Conservation (phyloP, 1,140 invertebrate species). For the Caenorhabditis brenneri region DNA sequence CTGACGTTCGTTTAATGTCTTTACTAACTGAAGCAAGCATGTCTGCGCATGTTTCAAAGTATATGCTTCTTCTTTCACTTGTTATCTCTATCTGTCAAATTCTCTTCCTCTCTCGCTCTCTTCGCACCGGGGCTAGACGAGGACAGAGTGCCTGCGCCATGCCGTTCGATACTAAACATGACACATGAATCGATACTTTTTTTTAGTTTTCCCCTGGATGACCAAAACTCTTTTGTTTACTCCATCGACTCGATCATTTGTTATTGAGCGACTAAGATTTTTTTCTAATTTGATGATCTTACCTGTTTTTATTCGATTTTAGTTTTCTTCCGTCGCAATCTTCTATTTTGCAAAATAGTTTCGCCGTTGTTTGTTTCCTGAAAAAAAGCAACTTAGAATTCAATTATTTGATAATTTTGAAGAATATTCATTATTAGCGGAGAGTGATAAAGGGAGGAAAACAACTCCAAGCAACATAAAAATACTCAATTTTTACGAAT, state of each 20-base stretch:
- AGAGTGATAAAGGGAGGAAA: no score
- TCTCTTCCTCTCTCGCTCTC: background rate
- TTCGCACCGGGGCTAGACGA: background rate
- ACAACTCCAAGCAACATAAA: no score
- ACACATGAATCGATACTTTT: slow-evolving; percentile 15
- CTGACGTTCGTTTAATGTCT: slow-evolving; percentile 21
- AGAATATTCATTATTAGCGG: no score
- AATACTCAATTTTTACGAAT: no score
- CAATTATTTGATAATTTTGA: no score
- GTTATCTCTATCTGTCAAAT: background rate
- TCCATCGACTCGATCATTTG: background rate
- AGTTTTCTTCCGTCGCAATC: background rate
- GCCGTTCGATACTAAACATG: slow-evolving; percentile 8
- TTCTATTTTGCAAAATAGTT: background rate
- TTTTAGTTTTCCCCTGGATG: background rate
- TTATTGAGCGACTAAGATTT: background rate
- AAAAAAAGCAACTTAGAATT: background rate
- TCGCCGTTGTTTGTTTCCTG: background rate
- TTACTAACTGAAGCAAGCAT: background rate
- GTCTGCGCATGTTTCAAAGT: slow-evolving; percentile 34
- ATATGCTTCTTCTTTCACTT: background rate
- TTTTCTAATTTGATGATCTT: background rate
- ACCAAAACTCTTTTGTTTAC: no score
- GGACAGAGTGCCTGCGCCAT: background rate
- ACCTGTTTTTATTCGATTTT: background rate